Evolutionary conservation across 2,797 vertebrate genomes (phyloP).

Genomic region (Astyanax mexicanus): DNA sequence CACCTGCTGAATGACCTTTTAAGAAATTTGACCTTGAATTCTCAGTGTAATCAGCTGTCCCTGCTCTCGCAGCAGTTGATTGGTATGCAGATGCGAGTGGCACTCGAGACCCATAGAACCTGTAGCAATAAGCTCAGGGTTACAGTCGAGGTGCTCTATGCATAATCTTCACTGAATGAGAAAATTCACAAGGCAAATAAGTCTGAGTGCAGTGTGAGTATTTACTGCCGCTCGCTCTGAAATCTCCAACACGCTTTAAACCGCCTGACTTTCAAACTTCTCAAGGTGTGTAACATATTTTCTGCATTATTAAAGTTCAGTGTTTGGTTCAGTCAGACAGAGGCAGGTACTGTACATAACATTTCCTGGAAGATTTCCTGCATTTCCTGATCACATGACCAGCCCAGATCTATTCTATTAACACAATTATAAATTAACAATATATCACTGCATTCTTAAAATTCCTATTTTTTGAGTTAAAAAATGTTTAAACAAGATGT

Average conservation of each 20-base stretch:
- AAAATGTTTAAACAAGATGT: no score
- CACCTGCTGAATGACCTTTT: background rate
- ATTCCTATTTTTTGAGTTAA: no score
- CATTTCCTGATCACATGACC: no score
- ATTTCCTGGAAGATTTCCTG: background rate
- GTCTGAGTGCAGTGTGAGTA: conserved; percentile 19
- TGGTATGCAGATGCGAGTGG: conserved; percentile 49
- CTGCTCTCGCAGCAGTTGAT: conserved; percentile 27
- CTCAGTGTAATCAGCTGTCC: conserved; percentile 30
- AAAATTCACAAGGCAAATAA: conserved; percentile 21
- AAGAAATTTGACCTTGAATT: conserved; percentile 7
- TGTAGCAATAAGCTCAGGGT: conserved; percentile 47
- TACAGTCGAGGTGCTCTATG: conserved; percentile 40
- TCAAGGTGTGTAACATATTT: background rate
- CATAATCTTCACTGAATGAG: conserved; percentile 25
- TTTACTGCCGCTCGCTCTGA: conserved; percentile 8
- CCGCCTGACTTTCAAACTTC: conserved; percentile 13
- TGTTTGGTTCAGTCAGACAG: background rate
- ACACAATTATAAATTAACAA: no score
- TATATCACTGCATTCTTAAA: no score
- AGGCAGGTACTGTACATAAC: no score
- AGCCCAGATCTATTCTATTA: no score
- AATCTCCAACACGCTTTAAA: conserved; percentile 12
- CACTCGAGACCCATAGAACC: conserved; percentile 42
- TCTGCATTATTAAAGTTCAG: background rate